Evolutionary conservation across 1,140 invertebrate species (phyloP).

Genomic region (Anadara kagoshimensis): DNA sequence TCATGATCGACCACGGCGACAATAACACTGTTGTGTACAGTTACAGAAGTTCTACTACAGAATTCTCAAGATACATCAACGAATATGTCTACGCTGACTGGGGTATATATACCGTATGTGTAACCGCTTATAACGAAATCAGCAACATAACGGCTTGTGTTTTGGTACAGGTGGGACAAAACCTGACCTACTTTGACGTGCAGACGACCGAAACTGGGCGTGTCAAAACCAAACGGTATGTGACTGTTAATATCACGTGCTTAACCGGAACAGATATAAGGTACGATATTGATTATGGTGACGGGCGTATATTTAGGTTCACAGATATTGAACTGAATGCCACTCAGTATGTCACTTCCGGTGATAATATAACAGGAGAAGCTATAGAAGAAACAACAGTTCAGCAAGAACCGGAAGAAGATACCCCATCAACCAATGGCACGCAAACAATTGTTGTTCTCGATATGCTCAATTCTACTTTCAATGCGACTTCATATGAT

Average conservation of each 20-base stretch:
- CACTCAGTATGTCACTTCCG: too few species aligned
- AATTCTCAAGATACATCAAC: slow-evolving; percentile 44
- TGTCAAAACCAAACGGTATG: slow-evolving; percentile 37
- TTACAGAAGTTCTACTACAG: slow-evolving; percentile 39
- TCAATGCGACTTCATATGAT: too few species aligned
- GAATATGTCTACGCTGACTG: slow-evolving; percentile 59
- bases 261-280: slow-evolving; percentile 63
- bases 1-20: slow-evolving; percentile 57
- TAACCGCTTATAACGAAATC: slow-evolving; percentile 63
- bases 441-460: too few species aligned
- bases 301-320: slow-evolving; percentile 52
- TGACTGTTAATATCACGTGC: slow-evolving; percentile 49
- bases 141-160: slow-evolving; percentile 46
- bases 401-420: slow-evolving; percentile 1
- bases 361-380: too few species aligned
- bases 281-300: slow-evolving; percentile 62
- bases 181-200: slow-evolving; percentile 67
- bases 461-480: too few species aligned
- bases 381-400: background rate
- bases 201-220: slow-evolving; percentile 47
- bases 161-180: slow-evolving; percentile 65
- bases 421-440: slow-evolving; percentile 2
- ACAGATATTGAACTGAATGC: slow-evolving; percentile 39
- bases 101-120: slow-evolving; percentile 65
- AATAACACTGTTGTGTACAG: slow-evolving; percentile 32